phyloP scores from a whole-genome alignment of 2,888 invertebrate genomes.

The Pantelozetes paolii region DNA sequence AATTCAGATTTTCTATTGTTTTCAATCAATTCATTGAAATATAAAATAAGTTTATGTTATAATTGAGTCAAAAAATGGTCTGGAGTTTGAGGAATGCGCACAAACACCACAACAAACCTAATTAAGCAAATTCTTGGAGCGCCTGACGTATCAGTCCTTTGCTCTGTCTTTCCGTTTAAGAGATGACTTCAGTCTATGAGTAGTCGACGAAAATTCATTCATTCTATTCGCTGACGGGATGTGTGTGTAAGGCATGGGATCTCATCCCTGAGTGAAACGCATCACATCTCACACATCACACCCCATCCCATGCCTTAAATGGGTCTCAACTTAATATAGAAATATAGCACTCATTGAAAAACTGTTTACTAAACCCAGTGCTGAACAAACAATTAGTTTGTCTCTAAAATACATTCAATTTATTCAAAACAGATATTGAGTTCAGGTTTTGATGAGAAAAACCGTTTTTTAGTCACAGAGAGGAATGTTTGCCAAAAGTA shows the following conservation, averaged over 20 bases:
- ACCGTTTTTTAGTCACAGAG: neutral
- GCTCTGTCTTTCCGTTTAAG: neutral
- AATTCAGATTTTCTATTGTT: no score
- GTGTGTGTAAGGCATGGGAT: neutral
- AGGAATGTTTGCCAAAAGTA: no score
- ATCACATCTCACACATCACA: slow-evolving; percentile 16
- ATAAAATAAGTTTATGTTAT: no score
- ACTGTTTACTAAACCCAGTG: slow-evolving; percentile 29
- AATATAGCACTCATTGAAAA: slow-evolving; percentile 2
- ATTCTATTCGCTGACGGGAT: neutral
- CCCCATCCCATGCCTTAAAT: slow-evolving; percentile 35
- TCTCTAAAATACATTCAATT: slow-evolving; percentile 10
- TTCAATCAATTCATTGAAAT: no score
- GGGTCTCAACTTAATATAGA: slow-evolving; percentile 21
- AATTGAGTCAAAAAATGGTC: no score
- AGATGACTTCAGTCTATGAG: slow-evolving; percentile 6
- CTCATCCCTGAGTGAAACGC: neutral
- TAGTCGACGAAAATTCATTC: neutral
- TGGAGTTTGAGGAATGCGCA: neutral
- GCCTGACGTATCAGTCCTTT: slow-evolving; percentile 22
- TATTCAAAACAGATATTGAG: slow-evolving; percentile 8
- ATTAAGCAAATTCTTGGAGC: slow-evolving; percentile 21
- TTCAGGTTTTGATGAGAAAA: neutral
- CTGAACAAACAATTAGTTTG: slow-evolving; percentile 27
- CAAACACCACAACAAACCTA: slow-evolving; percentile 14